Evolutionary conservation across 1,140 invertebrate species (phyloP), one percentile per base, ranked within the genome.

Genomic region (Cherax destructor): DNA sequence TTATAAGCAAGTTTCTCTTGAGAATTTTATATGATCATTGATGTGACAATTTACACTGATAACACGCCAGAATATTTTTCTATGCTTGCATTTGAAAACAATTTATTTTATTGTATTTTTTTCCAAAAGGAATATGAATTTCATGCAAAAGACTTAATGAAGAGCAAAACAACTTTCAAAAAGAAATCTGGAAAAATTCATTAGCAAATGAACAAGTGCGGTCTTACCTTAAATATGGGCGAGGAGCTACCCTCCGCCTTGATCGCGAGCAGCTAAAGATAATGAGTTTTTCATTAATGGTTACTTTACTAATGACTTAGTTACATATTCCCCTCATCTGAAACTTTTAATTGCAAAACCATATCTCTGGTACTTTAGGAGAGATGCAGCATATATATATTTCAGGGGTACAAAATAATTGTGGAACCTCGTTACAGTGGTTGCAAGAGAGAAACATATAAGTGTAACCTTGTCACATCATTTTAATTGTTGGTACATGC

Each of bases 171-270:
- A 30, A 10, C 16, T 74, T 74, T 30, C 69, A 30, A 7, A 41
- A 80, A 80, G 41, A 80, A 4, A n/a, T 24, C 77, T 56, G 56
- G 56, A 56, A 81, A 10, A 52, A 81, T n/a, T 30, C 21, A 30
- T 81, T 16, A 74, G 4, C 24, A 74, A 74, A 74, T 74, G n/a
- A 24, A 30, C n/a, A 74, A 74, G 7, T 56, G 11, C 47, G 6
- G 4, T 52, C 79, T 81, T 81, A 81, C 79, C 79, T 81, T 59
- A 81, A 81, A 59, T 81, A 81, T 56, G 79, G 79, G 21, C 79
- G 79, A 59, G 50, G 50, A 56, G 79, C 79, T 81, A 81, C 10
- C 56, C 79, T 81, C 79, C 79, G 79, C 79, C 79, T 21, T 56
- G 79, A 81, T 59, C 79, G 24, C 56, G 79, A 7, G 24, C 79